Evolutionary conservation across 2,797 vertebrate genomes (phyloP).

Genomic region (Melanotaenia trifasciata): DNA sequence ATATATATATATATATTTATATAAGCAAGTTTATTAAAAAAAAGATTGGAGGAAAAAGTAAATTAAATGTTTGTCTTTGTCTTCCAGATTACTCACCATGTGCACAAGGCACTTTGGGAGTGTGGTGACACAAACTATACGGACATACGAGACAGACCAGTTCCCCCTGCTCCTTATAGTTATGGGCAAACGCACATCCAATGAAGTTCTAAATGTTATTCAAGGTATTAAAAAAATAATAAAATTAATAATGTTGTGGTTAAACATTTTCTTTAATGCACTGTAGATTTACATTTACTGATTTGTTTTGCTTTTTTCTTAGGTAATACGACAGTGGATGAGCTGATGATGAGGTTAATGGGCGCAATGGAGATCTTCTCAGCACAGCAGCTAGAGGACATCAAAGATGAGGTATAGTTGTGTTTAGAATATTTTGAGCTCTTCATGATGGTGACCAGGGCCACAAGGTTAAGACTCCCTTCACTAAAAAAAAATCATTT

Average conservation of each 20-base stretch:
- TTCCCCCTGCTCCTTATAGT: constrained; percentile 98
- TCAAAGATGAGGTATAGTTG: constrained; percentile 94
- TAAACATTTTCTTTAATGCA: not conserved
- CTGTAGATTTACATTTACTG: not conserved
- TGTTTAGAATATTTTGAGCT: not conserved
- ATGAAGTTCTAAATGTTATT: constrained; percentile 99
- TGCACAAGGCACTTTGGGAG: constrained; percentile 98
- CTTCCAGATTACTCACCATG: constrained; percentile 94
- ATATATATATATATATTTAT: no score
- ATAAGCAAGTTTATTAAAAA: not conserved
- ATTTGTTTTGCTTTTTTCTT: constrained; percentile 26
- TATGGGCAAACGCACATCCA: constrained; percentile 98
- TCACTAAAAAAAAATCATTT: not conserved
- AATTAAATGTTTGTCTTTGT: constrained; percentile 38
- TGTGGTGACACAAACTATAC: constrained; percentile 96
- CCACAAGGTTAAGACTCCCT: not conserved
- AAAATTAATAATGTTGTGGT: not conserved
- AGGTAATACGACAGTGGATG: constrained; percentile 99
- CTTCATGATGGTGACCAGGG: not conserved
- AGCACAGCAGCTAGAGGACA: constrained; percentile 98
- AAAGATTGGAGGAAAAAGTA: not conserved
- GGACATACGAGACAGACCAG: constrained; percentile 98
- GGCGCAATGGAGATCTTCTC: constrained; percentile 99
- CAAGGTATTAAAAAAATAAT: constrained; percentile 87
- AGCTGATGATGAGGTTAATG: constrained; percentile 99